Percentiles rank a stretch among this genome's conserved stretches.
Evolutionary conservation across 37 sponge, comb jelly and placozoan genomes (phyloP).

Genomic region (Diacarnus erythraeanus): DNA sequence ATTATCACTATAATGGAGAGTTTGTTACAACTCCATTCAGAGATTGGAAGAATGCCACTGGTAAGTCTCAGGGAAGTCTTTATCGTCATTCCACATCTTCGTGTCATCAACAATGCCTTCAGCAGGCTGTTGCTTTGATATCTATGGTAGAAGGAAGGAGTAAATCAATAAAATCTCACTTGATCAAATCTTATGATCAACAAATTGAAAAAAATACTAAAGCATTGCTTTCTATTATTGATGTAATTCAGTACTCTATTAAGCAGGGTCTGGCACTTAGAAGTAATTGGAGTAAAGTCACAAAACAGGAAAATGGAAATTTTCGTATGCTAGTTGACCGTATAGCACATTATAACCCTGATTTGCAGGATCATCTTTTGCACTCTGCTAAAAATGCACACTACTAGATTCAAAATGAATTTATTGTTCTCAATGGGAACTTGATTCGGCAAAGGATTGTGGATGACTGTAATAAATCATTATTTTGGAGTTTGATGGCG

Average conservation of each 20-base stretch:
- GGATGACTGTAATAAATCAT: not conserved
- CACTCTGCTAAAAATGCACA: not conserved
- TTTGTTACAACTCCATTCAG: not conserved
- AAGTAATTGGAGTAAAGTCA: not conserved
- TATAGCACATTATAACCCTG: not conserved
- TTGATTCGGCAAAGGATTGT: not conserved
- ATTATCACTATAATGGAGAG: not conserved
- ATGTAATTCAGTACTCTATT: not conserved
- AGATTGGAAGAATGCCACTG: constrained; percentile 9
- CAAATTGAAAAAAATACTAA: not conserved
- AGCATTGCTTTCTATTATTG: not conserved
- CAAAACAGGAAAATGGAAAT: not conserved
- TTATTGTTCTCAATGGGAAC: not conserved
- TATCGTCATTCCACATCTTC: not conserved
- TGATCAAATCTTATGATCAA: not conserved
- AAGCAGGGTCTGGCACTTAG: not conserved
- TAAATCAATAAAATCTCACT: not conserved
- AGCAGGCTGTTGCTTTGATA: not conserved
- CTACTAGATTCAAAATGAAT: not conserved
- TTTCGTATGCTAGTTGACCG: not conserved
- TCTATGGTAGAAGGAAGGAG: not conserved
- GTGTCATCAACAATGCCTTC: not conserved
- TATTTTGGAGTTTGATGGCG: not conserved
- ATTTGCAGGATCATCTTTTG: not conserved
- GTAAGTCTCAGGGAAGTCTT: not conserved